Percentiles rank a stretch among this genome's conserved stretches.
Conservation (phyloP, 1,140 invertebrate species). For the Venturia canescens region DNA sequence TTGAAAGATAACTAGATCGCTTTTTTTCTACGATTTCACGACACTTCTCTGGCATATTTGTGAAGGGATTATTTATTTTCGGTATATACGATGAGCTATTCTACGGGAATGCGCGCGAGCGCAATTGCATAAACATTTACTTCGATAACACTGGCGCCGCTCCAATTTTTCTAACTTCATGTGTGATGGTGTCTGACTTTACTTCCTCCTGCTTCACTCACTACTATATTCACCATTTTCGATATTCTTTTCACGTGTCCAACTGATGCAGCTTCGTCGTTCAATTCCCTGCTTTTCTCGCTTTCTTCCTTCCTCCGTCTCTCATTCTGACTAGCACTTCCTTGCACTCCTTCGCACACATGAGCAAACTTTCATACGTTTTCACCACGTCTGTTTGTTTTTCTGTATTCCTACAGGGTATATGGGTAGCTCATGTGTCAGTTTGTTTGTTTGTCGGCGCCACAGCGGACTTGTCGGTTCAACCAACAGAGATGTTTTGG, state of each 20-base stretch:
- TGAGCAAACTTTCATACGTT: neutral
- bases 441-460: neutral
- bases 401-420: neutral
- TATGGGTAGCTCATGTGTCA: conserved; percentile 23
- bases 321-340: neutral
- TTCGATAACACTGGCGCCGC: conserved; percentile 40
- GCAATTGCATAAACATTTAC: conserved; percentile 45
- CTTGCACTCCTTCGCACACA: neutral
- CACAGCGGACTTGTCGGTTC: neutral
- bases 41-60: neutral
- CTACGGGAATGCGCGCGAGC: neutral
- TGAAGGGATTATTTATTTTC: neutral
- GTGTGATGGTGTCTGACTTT: neutral
- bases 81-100: conserved; percentile 22
- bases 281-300: neutral
- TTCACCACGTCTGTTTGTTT: conserved; percentile 39
- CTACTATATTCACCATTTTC: conserved; percentile 3
- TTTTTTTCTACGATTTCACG: neutral
- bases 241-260: conserved; percentile 45
- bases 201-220: neutral
- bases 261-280: conserved; percentile 25
- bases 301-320: neutral
- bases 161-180: conserved; percentile 43
- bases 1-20: neutral
- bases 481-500: neutral